Base-by-base conservation (phyloP, 1,140 invertebrate species). In the Phortica variegata region DNA sequence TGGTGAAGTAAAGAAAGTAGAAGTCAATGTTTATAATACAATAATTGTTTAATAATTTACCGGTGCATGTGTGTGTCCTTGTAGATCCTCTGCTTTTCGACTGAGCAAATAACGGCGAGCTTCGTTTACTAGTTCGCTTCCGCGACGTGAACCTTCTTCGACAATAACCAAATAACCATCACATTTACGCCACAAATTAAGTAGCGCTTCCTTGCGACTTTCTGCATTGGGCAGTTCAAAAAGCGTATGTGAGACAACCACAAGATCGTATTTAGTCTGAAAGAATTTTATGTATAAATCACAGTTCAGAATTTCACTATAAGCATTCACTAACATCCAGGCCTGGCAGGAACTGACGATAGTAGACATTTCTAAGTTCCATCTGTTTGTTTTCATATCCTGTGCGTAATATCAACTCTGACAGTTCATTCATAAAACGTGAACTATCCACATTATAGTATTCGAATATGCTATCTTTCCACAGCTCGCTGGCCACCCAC, bases 101-200 rank as follows among this genome's bases (percentile, higher is more conserved):
- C 82, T 77, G 17, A 90, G 69, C 45, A 92, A 77, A 68, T 85
- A 89, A 59, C 88, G 85, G 61, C 89, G 77, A 1, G 85, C 86
- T 80, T 91, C 89, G 49, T 85, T 88, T 0, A 90, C 77, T 68
- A 88, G 80, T 69, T 82, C 79, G 61, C 88, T 95, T 6, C 92
- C 93, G 33, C 85, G 83, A 58, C 84, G 86, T 0, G 85, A 87
- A 5, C 94, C 94, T 58, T 87, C 81, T 78, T 97, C 93, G 10
- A 93, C 82, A 31, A 97, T 78, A 26, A 97, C 81, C 55, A 96
- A 77, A 73, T 89, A 92, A 12, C 86, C 82, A 49, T 84, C 79
- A 9, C 91, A 93, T 79, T 92, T 95, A 32, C 83, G 84, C 93
- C 93, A 96, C 12, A 95, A 77, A 65, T 87, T 89, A 15, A 86